Base-by-base conservation (phyloP, 2,113 vertebrate genomes). In the Scophthalmus maximus region DNA sequence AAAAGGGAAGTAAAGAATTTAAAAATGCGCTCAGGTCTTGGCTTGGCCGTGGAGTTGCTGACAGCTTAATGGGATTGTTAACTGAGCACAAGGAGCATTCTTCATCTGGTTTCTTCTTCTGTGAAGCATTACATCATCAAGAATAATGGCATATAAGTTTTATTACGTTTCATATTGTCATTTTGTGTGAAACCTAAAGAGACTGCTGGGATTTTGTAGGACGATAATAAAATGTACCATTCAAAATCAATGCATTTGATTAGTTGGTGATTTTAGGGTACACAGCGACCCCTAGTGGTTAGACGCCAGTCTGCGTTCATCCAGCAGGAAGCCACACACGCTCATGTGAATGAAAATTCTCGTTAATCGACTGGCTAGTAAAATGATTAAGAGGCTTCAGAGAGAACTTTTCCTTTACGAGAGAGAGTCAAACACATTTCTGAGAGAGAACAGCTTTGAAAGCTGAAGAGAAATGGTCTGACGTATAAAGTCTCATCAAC, bases 401-500 rank as follows among this genome's bases (percentile, higher is more conserved):
- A 65, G 26, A 9, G 40, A 27, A 44, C 0, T 0, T 2, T 79
- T 14, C 56, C 52, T 53, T 73, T 49, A 68, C n/a, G 61, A 6
- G 23, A 64, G 67, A 51, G 25, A 17, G 9, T 26, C 30, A 60
- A 49, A 70, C 34, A 36, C 34, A 12, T 12, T 11, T 15, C 36
- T 15, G 5, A 68, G 29, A 51, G 51, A 49, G 47, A 69, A 36
- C 27, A 29, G 61, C 36, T 23, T 49, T 47, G 51, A 46, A 46
- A 20, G 10, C 55, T 40, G 49, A 69, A 60, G 40, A 44, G 51
- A 29, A 29, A 60, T 0, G 56, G 14, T 66, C 17, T 20, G 75
- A 73, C 3, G n/a, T n/a, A 15, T n/a, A n/a, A 36, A 58, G 71
- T 62, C 46, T 53, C 66, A 44, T 73, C 49, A 53, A 2, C 18